A percentile compares a stretch with the other conserved stretches of the same genome.
Evolutionary conservation across 2,797 vertebrate species (phyloP).

Genomic region (Trematomus bernacchii): DNA sequence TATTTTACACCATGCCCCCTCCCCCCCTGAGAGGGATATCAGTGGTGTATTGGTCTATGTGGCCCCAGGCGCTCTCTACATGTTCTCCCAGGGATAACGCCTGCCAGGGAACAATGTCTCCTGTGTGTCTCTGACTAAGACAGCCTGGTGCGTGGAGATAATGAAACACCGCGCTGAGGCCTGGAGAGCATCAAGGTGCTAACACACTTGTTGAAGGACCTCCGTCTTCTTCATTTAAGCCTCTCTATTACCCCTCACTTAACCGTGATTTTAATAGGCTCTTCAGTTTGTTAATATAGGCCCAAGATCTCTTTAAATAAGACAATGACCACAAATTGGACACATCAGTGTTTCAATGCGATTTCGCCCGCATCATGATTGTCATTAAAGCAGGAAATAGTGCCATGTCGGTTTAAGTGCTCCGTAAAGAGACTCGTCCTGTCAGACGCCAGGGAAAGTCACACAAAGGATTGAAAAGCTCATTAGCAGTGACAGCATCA

Average conservation of each 20-base stretch:
- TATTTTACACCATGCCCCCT: conserved; percentile 66
- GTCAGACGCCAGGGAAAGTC: conserved; percentile 48
- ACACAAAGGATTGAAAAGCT: conserved; percentile 58
- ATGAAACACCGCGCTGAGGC: conserved; percentile 57
- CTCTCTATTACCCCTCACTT: conserved; percentile 29
- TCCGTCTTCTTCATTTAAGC: conserved; percentile 47
- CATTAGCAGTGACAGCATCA: conserved; percentile 50
- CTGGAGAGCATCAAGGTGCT: conserved; percentile 50
- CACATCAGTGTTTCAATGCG: conserved; percentile 42
- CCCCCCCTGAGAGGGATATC: conserved; percentile 18
- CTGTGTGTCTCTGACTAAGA: conserved; percentile 57
- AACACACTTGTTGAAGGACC: conserved; percentile 62
- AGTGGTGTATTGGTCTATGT: conserved; percentile 46
- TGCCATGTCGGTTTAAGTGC: conserved; percentile 51
- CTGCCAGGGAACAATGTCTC: conserved; percentile 58
- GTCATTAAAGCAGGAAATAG: conserved; percentile 54
- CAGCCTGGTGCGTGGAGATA: conserved; percentile 67
- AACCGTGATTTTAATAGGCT: conserved; percentile 51
- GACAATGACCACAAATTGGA: conserved; percentile 68
- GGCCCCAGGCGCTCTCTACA: conserved; percentile 40
- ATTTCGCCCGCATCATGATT: conserved; percentile 33
- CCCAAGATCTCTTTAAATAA: conserved; percentile 61
- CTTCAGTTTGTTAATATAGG: conserved; percentile 52
- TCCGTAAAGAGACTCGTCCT: conserved; percentile 40
- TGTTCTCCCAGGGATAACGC: conserved; percentile 51